Evolutionary conservation across 2,888 invertebrate species (phyloP).

Genomic region (Eristalis arbustorum): DNA sequence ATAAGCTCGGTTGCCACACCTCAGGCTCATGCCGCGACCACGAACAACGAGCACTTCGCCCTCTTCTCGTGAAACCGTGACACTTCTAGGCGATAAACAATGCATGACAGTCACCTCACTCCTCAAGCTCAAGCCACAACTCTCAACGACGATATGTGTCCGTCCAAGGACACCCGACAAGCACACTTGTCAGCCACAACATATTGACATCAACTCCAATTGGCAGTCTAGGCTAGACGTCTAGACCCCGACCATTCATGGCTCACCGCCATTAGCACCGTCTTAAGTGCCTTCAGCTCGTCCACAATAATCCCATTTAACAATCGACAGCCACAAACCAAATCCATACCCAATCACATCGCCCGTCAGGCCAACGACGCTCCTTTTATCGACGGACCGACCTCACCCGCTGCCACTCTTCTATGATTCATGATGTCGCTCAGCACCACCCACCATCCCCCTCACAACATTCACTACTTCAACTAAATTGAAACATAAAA

Average conservation of each 20-base stretch:
- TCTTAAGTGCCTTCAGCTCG: neutral
- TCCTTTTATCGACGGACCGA: neutral
- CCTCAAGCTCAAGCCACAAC: no score
- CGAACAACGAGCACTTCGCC: no score
- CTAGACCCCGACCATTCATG: neutral
- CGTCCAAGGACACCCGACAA: no score
- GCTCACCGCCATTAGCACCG: neutral
- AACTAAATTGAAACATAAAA: slow-evolving; percentile 69
- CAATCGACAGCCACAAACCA: neutral
- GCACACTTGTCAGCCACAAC: neutral
- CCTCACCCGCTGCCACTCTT: neutral
- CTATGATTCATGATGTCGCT: neutral
- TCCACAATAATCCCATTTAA: neutral
- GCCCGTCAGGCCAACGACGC: neutral
- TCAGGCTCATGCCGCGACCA: no score
- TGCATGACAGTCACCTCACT: no score
- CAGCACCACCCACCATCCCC: neutral
- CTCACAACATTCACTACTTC: slow-evolving; percentile 38
- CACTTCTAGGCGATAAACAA: no score
- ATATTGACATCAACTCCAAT: slow-evolving; percentile 1
- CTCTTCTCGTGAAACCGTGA: no score
- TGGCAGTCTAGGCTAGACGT: neutral
- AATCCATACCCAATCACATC: neutral
- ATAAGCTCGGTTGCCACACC: no score
- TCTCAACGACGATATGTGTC: no score